phyloP scores from a whole-genome alignment of 1,140 invertebrate genomes.

The Neodiprion virginianus region DNA sequence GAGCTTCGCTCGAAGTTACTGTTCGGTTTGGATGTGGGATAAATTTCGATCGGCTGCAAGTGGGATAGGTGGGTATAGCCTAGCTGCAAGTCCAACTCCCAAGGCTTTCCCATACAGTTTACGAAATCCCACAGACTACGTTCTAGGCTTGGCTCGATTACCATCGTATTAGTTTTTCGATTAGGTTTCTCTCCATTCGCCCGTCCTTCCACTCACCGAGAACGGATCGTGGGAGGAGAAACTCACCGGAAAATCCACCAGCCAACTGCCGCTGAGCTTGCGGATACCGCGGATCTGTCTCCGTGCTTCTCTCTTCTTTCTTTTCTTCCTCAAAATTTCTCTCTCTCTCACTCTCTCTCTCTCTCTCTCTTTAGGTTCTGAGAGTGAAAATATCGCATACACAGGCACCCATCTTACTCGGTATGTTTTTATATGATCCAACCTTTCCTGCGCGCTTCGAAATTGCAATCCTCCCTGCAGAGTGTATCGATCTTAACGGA shows the following conservation, averaged over 20 bases:
- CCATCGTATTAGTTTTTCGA: not conserved
- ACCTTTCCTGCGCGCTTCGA: too few relatives aligned
- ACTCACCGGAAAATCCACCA: not conserved
- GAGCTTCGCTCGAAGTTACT: not conserved
- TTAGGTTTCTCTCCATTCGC: conserved; percentile 4
- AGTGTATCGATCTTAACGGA: too few relatives aligned
- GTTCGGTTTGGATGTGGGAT: not conserved
- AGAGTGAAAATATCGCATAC: too few relatives aligned
- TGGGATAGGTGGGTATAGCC: not conserved
- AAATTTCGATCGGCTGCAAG: not conserved
- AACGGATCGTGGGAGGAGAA: not conserved
- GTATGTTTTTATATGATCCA: too few relatives aligned
- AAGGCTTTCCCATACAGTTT: not conserved
- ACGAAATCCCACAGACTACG: not conserved
- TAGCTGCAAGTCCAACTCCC: not conserved
- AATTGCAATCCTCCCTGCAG: too few relatives aligned
- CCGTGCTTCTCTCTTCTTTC: too few relatives aligned
- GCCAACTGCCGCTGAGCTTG: not conserved
- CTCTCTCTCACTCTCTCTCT: too few relatives aligned
- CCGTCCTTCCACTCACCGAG: not conserved
- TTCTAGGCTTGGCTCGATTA: conserved; percentile 3
- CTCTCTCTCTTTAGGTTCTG: too few relatives aligned
- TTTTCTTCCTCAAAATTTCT: too few relatives aligned
- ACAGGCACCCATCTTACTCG: too few relatives aligned
- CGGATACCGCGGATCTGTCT: too few relatives aligned